phyloP scores from a whole-genome alignment of 1,140 invertebrate genomes.

The Neuroterus valhalla region DNA sequence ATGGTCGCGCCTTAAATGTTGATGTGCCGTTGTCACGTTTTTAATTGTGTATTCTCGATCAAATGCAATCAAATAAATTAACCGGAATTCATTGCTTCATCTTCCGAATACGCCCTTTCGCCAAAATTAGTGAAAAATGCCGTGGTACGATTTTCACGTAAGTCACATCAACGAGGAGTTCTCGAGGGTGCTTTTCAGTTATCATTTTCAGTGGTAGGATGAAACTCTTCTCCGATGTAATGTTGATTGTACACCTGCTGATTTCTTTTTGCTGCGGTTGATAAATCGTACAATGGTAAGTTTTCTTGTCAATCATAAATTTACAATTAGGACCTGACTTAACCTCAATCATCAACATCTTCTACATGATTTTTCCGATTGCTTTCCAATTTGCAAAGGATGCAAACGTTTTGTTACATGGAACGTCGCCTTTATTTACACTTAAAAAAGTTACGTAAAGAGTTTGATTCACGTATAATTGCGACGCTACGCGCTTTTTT shows the following conservation, averaged over 20 bases:
- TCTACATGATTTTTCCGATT: background rate
- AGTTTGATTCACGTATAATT: background rate
- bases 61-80: background rate
- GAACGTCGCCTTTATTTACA: constrained; percentile 11
- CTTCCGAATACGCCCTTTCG: background rate
- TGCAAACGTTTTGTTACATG: background rate
- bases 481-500: background rate
- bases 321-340: background rate
- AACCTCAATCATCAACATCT: constrained; percentile 11
- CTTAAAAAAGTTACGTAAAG: constrained; percentile 7
- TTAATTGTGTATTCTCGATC: background rate
- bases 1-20: too few relatives aligned
- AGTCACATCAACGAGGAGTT: background rate
- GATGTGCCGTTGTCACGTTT: background rate
- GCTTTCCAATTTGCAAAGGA: background rate
- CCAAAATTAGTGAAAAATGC: background rate
- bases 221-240: background rate
- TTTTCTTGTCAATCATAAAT: background rate
- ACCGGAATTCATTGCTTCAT: background rate
- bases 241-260: constrained; percentile 7
- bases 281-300: constrained; percentile 19
- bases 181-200: background rate
- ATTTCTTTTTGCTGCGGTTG: constrained; percentile 12
- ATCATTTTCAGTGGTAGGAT: constrained; percentile 18
- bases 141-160: background rate